Conservation (phyloP, 1,140 invertebrate species). For the Drosophila mayri region DNA sequence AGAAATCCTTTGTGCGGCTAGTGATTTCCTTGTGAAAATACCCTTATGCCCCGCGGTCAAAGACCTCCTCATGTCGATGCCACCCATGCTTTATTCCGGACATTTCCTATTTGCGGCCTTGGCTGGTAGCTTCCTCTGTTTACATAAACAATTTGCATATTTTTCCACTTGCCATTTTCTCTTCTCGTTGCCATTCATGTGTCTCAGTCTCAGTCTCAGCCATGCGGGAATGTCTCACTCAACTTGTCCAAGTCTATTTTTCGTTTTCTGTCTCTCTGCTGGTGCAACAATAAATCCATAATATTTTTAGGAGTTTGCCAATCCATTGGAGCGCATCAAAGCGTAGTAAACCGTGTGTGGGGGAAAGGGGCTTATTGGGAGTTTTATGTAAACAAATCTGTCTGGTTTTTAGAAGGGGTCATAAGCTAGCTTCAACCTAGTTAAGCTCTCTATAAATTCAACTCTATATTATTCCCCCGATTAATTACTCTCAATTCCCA, state of each 20-base stretch:
- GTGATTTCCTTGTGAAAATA: constrained; percentile 3
- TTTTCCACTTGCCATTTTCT: constrained; percentile 28
- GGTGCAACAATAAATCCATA: constrained; percentile 52
- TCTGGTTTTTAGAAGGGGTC: neutral
- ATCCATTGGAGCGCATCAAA: constrained; percentile 41
- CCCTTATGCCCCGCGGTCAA: constrained; percentile 13
- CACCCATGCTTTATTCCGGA: constrained; percentile 45
- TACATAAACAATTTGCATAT: constrained; percentile 70
- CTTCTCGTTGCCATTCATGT: constrained; percentile 19
- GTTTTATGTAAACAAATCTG: constrained; percentile 2
- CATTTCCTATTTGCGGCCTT: constrained; percentile 69
- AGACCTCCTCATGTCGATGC: constrained; percentile 47
- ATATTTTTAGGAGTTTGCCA: constrained; percentile 43
- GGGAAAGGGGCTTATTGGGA: constrained; percentile 4
- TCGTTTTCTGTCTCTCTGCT: constrained; percentile 15
- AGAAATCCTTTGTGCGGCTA: constrained; percentile 21
- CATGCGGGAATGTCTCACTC: constrained; percentile 41
- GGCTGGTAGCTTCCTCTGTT: constrained; percentile 52
- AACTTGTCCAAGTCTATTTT: constrained; percentile 28
- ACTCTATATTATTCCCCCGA: constrained; percentile 2
- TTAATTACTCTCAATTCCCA: constrained; percentile 10
- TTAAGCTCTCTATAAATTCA: neutral
- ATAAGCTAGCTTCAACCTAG: neutral
- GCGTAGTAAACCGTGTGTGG: constrained; percentile 14
- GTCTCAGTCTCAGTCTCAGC: constrained; percentile 11